Conservation (phyloP, 2,113 vertebrate species). For the Ptychochromis oligacanthus region DNA sequence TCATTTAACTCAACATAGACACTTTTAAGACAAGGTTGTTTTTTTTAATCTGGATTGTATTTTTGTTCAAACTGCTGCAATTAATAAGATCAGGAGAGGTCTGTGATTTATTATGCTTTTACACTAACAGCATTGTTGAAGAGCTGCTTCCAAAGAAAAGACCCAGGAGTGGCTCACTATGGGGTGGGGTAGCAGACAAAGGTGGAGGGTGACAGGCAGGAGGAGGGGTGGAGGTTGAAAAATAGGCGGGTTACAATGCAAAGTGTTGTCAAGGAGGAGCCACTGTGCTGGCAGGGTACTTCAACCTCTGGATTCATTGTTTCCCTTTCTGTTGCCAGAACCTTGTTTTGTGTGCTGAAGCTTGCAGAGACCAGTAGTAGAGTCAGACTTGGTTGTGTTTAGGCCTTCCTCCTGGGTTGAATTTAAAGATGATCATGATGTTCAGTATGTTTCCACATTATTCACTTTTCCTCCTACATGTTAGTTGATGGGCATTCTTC, state of each 20-base stretch:
- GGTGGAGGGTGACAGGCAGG: slow-evolving; percentile 37
- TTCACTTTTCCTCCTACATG: background rate
- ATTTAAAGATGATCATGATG: background rate
- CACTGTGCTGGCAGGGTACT: slow-evolving; percentile 23
- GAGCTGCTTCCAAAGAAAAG: slow-evolving; percentile 48
- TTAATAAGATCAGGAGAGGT: slow-evolving; percentile 52
- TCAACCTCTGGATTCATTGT: slow-evolving; percentile 62
- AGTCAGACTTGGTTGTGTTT: background rate
- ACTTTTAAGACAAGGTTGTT: background rate
- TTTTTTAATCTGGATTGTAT: slow-evolving; percentile 29
- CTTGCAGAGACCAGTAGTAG: background rate
- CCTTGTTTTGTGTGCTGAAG: slow-evolving; percentile 6
- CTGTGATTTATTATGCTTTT: slow-evolving; percentile 70
- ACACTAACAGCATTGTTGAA: slow-evolving; percentile 54
- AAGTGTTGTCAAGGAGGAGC: slow-evolving; percentile 60
- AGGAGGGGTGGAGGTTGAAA: slow-evolving; percentile 23
- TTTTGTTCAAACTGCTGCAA: slow-evolving; percentile 39
- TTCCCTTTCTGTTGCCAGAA: slow-evolving; percentile 11
- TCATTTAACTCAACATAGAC: slow-evolving; percentile 14
- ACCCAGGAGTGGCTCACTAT: slow-evolving; percentile 43
- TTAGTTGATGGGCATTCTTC: background rate
- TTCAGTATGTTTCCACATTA: background rate
- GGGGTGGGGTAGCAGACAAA: slow-evolving; percentile 51
- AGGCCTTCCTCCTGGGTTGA: background rate
- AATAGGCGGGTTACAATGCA: slow-evolving; percentile 49